phyloP scores from a whole-genome alignment of 1,140 invertebrate species.

The Lysiphlebus fabarum region DNA sequence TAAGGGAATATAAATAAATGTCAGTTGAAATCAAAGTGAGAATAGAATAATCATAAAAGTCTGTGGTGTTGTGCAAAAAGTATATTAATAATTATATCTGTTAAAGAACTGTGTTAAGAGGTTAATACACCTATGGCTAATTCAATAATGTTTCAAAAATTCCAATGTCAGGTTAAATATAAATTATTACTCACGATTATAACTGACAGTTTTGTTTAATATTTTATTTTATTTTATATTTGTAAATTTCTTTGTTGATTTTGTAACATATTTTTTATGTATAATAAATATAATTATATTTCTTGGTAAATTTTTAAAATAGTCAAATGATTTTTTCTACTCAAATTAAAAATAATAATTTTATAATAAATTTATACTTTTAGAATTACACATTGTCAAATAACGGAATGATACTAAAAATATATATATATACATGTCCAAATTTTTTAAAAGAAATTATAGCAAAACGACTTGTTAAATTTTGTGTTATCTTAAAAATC shows the following conservation, averaged over 20 bases:
- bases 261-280: background rate
- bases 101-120: constrained; percentile 20
- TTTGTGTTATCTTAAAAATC: constrained; percentile 37
- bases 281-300: too few relatives aligned
- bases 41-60: constrained; percentile 6
- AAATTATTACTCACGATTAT: constrained; percentile 24
- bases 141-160: constrained; percentile 27
- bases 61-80: constrained; percentile 11
- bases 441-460: too few relatives aligned
- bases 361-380: background rate
- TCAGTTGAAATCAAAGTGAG: background rate
- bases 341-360: too few relatives aligned
- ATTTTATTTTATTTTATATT: background rate
- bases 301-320: too few relatives aligned
- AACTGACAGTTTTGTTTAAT: background rate
- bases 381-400: too few relatives aligned
- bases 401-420: too few relatives aligned
- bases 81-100: constrained; percentile 1
- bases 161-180: constrained; percentile 26
- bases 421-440: constrained; percentile 27
- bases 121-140: constrained; percentile 25
- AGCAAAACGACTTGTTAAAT: too few relatives aligned
- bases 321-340: too few relatives aligned
- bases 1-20: too few relatives aligned
- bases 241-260: background rate